Evolutionary conservation across 2,888 invertebrate genomes (phyloP).

Genomic region (Epirrhoe tristata): DNA sequence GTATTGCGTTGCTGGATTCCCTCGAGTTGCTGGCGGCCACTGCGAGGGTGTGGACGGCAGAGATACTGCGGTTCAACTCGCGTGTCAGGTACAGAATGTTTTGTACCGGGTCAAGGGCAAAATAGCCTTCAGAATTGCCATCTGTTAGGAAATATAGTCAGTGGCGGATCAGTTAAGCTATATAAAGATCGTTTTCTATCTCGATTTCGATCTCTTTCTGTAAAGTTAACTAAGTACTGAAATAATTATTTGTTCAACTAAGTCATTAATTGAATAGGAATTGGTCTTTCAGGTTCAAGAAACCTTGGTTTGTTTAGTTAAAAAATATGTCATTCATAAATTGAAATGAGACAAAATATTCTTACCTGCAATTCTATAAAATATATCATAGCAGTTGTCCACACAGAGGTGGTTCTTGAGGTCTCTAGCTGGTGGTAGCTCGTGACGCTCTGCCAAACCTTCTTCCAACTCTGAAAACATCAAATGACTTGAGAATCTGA

Average conservation of each 20-base stretch:
- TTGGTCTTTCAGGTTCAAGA: no score
- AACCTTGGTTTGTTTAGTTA: no score
- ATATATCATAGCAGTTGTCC: constrained; percentile 69
- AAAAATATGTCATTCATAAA: no score
- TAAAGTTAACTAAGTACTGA: no score
- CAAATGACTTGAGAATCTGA: background rate
- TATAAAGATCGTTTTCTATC: no score
- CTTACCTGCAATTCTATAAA: constrained; percentile 79
- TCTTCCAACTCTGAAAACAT: constrained; percentile 64
- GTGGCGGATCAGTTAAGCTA: background rate
- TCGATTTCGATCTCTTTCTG: no score
- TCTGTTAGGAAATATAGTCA: constrained; percentile 48
- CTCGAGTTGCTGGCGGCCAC: constrained; percentile 81
- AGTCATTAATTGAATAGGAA: no score
- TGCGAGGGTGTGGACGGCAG: constrained; percentile 65
- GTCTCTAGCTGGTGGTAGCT: constrained; percentile 70
- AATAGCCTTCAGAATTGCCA: constrained; percentile 65
- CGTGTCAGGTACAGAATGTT: constrained; percentile 66
- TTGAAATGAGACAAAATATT: background rate
- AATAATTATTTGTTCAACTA: no score
- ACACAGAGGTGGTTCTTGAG: constrained; percentile 76
- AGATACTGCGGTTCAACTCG: constrained; percentile 75
- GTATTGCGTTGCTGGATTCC: constrained; percentile 51
- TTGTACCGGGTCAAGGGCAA: constrained; percentile 63
- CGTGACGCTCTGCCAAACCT: constrained; percentile 64